Conservation (phyloP, 2,113 vertebrate genomes). For the Scatophagus argus region DNA sequence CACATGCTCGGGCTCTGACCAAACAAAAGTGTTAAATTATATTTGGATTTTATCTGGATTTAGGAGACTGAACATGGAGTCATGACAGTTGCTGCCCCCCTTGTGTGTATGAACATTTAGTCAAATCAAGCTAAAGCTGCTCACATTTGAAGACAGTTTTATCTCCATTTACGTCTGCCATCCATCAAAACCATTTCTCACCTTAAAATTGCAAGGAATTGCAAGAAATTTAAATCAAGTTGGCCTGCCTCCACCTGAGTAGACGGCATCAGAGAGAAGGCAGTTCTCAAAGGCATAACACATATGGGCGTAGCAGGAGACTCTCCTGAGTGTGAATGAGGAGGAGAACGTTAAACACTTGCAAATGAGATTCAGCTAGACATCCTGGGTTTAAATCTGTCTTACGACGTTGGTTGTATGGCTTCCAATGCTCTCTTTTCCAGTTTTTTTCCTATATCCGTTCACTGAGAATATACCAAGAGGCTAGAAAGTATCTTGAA, state of each 20-base stretch:
- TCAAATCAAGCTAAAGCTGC: not conserved
- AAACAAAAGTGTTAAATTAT: not conserved
- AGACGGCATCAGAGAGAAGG: constrained; percentile 16
- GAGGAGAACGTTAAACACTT: constrained; percentile 45
- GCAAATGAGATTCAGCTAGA: constrained; percentile 51
- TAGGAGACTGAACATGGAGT: not conserved
- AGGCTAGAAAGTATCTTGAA: constrained; percentile 18
- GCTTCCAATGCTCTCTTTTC: not conserved
- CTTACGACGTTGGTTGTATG: constrained; percentile 22
- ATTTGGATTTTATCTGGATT: not conserved
- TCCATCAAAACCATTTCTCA: not conserved
- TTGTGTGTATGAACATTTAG: not conserved
- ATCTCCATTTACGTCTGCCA: not conserved
- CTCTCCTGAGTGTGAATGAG: constrained; percentile 18
- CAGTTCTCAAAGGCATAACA: constrained; percentile 42
- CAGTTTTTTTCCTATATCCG: constrained; percentile 6
- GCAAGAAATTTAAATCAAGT: constrained; percentile 6
- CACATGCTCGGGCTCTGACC: not conserved
- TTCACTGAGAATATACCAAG: not conserved
- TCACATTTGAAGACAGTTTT: not conserved
- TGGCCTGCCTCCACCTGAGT: constrained; percentile 3
- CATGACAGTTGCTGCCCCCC: not conserved
- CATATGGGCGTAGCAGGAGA: constrained; percentile 7
- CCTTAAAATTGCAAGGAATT: constrained; percentile 17
- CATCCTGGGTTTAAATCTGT: constrained; percentile 35